Conservation (phyloP, 2,797 vertebrate genomes). For the Lepilemur ruficaudatus region DNA sequence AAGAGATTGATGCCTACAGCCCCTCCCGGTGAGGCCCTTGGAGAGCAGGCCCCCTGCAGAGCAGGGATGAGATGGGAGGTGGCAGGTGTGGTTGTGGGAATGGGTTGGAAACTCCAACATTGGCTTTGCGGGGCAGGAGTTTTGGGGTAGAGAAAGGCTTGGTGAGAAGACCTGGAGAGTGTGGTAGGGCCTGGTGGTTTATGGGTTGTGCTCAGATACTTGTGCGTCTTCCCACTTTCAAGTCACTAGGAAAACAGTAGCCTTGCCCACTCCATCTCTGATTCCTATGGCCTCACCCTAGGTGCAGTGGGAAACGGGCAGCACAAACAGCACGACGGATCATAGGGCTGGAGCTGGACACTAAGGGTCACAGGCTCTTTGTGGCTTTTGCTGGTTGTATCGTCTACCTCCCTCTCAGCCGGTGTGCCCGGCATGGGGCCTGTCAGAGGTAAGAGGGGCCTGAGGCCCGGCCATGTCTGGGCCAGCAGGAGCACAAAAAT, state of each 20-base stretch:
- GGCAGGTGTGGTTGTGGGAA: not conserved
- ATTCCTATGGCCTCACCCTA: constrained; percentile 62
- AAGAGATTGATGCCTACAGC: constrained; percentile 93
- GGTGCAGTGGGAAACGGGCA: constrained; percentile 89
- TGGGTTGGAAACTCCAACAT: not conserved
- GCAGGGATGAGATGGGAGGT: not conserved
- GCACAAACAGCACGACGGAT: constrained; percentile 86
- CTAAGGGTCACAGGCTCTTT: constrained; percentile 90
- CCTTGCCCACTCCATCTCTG: not conserved
- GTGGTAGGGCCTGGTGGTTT: not conserved
- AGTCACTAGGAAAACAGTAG: not conserved
- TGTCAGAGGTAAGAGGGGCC: constrained; percentile 90
- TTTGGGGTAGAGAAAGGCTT: not conserved
- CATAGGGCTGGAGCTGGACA: constrained; percentile 91
- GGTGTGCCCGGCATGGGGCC: constrained; percentile 86
- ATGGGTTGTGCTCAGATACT: not conserved
- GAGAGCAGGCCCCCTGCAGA: too few relatives aligned
- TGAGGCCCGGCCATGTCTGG: not conserved
- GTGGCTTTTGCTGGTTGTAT: constrained; percentile 94
- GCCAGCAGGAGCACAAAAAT: not conserved
- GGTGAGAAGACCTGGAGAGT: not conserved
- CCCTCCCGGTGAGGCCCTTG: constrained; percentile 87
- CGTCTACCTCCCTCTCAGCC: constrained; percentile 91
- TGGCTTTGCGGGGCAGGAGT: not conserved
- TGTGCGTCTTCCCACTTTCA: too few relatives aligned